These are phyloP conservation scores for Thrips palmi DNA, from an alignment of 1,140 invertebrate genomes.

Conservation along the genomic window DNA sequence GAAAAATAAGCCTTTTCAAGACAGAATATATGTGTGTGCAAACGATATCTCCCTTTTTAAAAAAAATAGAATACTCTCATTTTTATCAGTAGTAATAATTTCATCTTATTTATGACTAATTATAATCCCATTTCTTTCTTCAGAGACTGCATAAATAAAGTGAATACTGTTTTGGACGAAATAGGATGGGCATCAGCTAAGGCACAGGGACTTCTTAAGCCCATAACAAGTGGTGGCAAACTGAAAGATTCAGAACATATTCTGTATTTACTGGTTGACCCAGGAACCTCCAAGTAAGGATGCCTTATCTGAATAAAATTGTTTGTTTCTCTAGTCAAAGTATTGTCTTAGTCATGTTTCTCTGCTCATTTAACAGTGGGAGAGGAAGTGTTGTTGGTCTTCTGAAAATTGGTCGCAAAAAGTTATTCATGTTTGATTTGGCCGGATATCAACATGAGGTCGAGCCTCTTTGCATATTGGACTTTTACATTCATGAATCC, in stretches of 20 bases:
- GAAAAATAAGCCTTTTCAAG: too few relatives aligned
- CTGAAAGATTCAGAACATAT: conserved; percentile 44
- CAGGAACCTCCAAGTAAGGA: conserved; percentile 35
- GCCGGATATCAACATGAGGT: conserved; percentile 46
- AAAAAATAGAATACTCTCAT: too few relatives aligned
- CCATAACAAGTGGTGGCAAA: conserved; percentile 47
- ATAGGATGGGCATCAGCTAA: conserved; percentile 49
- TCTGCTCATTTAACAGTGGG: conserved; percentile 12
- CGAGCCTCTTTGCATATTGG: conserved; percentile 58
- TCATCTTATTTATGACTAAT: too few relatives aligned
- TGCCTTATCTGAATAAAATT: conserved; percentile 1
- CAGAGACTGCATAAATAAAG: conserved; percentile 40
- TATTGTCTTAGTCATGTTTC: not conserved
- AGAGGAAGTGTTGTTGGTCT: conserved; percentile 42
- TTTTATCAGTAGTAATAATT: too few relatives aligned
- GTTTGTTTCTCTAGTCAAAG: not conserved
- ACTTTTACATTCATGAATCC: conserved; percentile 72
- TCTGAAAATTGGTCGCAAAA: conserved; percentile 68
- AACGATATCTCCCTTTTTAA: too few relatives aligned
- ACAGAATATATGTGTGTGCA: too few relatives aligned
- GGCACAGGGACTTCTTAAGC: conserved; percentile 51
- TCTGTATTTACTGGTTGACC: conserved; percentile 46
- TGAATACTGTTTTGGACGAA: conserved; percentile 42
- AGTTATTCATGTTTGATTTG: conserved; percentile 64
- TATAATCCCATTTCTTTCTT: conserved; percentile 16